Base-by-base conservation (phyloP, 1,140 invertebrate genomes). In the Drosophila kepulauana region DNA sequence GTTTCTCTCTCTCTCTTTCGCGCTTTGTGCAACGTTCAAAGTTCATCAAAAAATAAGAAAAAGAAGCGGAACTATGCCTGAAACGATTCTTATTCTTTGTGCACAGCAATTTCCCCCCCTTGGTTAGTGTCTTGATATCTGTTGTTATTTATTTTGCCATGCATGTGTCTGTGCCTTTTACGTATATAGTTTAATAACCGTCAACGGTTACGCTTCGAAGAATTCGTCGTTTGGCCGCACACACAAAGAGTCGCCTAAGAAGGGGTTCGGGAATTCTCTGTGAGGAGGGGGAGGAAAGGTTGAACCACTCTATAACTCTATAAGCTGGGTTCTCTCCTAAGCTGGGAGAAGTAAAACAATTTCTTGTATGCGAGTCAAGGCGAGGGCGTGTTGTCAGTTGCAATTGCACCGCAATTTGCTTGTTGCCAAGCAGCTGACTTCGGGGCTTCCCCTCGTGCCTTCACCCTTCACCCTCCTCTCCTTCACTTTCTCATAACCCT, bases 61-160 rank as follows among this genome's bases (percentile, higher is more conserved):
- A 41, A 41, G 49, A 75, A 86, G 79, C 82, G 82, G 82, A 86
- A 86, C 78, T 86, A 87, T 86, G 82, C 79, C 78, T 78, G 75
- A 86, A 79, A 72, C 70, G 51, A 72, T 75, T 63, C 45, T 49
- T 35, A 72, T 75, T 63, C 45, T 49, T 35, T 62, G 30, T 59
- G 20, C 15, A 48, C 41, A 69, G 54, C 62, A 8, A 13, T 41
- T 38, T 51, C 38, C 8, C 38, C 33, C 46, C 57, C 57, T 62
- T 59, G 28, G 59, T 59, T 25, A 25, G 20, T 70, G 71, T 64
- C 41, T 64, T 75, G 54, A 66, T 82, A 70, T 75, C 70, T 82
- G 64, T 49, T 79, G 75, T 59, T 63, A 35, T 25, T 61, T 70
- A 66, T 52, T 45, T 72, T 2, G 15, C 11, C 16, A 25, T 49